Evolutionary conservation across 1,140 invertebrate genomes (phyloP), one percentile per base, ranked within the genome.

Genomic region (Solenopsis fugax): DNA sequence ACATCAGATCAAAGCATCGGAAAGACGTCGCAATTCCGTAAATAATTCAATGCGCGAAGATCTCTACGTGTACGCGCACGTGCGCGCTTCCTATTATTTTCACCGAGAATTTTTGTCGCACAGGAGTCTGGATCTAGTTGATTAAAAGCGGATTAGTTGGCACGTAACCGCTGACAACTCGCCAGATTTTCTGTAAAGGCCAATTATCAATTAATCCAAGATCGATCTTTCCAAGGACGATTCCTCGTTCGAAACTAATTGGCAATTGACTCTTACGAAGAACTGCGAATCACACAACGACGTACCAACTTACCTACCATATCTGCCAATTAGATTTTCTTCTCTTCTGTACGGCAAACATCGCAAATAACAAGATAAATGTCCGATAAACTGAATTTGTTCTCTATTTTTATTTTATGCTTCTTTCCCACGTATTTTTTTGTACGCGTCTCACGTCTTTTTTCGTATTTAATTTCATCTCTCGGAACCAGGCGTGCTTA

Each of bases 121-220:
- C 12, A 34, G 0, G 1, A 77, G 54, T 45, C 9, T 18, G 4
- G 41, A 16, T 48, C n/a, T 64, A 64, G 10, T 64, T 64, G 58
- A 77, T 77, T 77, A 48, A 64, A 64, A 45, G 45, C 41, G 24
- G 52, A 76, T 76, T 76, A 76, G 54, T 76, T 41, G 54, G n/a
- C 34, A 75, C 37, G 54, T 60, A 60, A 9, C 9, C 34, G 21
- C 9, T 60, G 21, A 76, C 54, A 10, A 76, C 52, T 76, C 73
- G 37, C 52, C 34, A 58, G 21, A 76, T 60, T 76, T 76, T 45
- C 75, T 18, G 16, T 12, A 62, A 45, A 64, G 37, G 21, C 41
- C 41, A 48, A 64, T 77, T 77, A 62, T 77, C 16, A 34, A 48
- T 77, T 64, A 77, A 77, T 64, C 24, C 16, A 48, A 45, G 16